Base-by-base conservation (phyloP, 2,888 invertebrate species). In the Andrena chrysosceles region DNA sequence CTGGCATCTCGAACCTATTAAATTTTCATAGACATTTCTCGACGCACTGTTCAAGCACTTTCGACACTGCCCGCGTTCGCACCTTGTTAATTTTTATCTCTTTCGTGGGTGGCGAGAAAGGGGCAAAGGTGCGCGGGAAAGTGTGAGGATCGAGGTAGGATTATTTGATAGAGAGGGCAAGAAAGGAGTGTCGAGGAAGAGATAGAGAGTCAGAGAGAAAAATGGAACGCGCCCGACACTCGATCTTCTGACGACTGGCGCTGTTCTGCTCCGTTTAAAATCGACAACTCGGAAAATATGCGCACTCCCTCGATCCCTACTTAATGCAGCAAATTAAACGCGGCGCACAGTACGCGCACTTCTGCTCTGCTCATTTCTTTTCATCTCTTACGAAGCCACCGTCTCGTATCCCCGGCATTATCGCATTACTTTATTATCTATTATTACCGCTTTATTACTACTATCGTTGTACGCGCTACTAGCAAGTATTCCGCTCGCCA, bases 191-290 rank as follows among this genome's bases (percentile, higher is more conserved):
- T 31, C 8, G 33, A 16, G 7, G 10, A 8, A 10, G 7, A 23
- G 7, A 33, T 23, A 13, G 26, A 13, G n/a, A 42, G 23, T 16
- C 54, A 13, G 42, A 5, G 10, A 59, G 35, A 31, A 23, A 54
- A 13, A 23, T 20, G 35, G 20, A 35, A 23, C 52, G n/a, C 42
- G 54, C 42, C 63, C 68, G 48, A 29, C n/a, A 35, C 62, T 68
- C 26, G 33, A 56, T 68, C 26, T 52, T 52, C 35, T 54, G n/a
- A 35, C 60, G 33, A 73, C 60, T 42, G 42, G 31, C 52, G 49
- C 67, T 48, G 42, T 62, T 56, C 54, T 79, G 67, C 26, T 71
- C 26, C 67, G 33, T 81, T 72, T 72, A 62, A 80, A 80, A 80
- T 80, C 26, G n/a, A 8, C 31, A 71, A 80, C 20, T 33, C 42